Evolutionary conservation across 2,113 vertebrate species (phyloP).

Genomic region (Hirundichthys speculiger): DNA sequence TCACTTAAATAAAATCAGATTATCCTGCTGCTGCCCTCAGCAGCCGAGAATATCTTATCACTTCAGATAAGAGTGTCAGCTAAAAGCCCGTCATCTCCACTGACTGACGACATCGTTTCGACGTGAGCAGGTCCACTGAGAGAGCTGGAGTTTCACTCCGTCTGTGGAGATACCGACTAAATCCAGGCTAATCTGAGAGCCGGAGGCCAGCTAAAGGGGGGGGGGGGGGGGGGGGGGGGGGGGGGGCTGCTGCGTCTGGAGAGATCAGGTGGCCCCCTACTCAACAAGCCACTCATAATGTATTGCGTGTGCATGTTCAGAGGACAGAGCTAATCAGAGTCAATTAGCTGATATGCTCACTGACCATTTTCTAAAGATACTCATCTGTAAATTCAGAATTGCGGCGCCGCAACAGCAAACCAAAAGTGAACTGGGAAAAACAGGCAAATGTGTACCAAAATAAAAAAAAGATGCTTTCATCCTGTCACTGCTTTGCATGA

Average conservation of each 20-base stretch:
- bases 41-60: conserved; percentile 7
- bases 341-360: conserved; percentile 30
- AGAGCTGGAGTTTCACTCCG: conserved; percentile 12
- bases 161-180: conserved; percentile 28
- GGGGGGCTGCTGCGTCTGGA: conserved; percentile 7
- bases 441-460: neutral
- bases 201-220: no score
- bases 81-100: conserved; percentile 28
- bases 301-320: conserved; percentile 8
- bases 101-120: conserved; percentile 28
- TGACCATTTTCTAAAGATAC: conserved; percentile 11
- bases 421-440: neutral
- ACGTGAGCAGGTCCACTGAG: conserved; percentile 13
- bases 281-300: conserved; percentile 35
- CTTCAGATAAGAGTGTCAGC: conserved; percentile 17
- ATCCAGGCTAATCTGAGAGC: conserved; percentile 48
- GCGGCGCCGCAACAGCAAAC: neutral
- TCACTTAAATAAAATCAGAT: conserved; percentile 2
- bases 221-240: no score
- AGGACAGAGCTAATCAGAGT: conserved; percentile 29
- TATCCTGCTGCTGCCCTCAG: conserved; percentile 9
- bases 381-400: neutral
- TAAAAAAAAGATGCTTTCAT: no score
- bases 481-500: no score
- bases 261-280: conserved; percentile 49